Base-by-base conservation (phyloP, 2,113 vertebrate species). In the Azemiops feae region DNA sequence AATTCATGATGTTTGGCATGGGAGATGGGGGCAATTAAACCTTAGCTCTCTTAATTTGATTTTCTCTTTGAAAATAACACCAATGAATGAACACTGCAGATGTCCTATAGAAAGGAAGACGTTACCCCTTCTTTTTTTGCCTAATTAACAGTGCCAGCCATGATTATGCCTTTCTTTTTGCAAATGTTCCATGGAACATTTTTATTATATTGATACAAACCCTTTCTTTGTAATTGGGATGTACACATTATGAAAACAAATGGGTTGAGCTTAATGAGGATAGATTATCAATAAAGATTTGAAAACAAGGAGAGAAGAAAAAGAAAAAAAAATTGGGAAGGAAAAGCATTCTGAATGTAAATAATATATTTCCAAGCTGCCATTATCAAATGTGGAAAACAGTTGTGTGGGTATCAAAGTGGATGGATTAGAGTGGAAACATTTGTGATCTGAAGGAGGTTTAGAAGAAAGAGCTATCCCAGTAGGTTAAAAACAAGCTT, bases 181-280 rank as follows among this genome's bases (percentile, higher is more conserved):
- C n/a, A n/a, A n/a, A 96, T 93, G 92, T 96, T 96, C 97, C 92
- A 96, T 96, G 96, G 97, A 97, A 97, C 96, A 96, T 96, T 97
- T 97, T 97, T 97, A 97, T 97, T 96, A 96, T 96, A 97, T 97
- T 97, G 97, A 98, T 97, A 97, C 95, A 96, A 96, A 10, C 93
- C 93, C 97, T 97, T 97, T 97, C 97, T 97, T 97, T 97, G 96
- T 98, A 97, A 97, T 98, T 96, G 97, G 96, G 96, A 96, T 97
- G 97, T 94, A 92, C 93, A 92, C n/a, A 95, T 97, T 96, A 98
- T 97, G 97, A 98, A 98, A 97, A 98, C 96, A 97, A 97, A 97
- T 97, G 96, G 88, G 91, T 94, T 92, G 89, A 94, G 93, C 90
- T 94, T 98, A 97, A 98, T 98, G 97, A 98, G 96, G 97, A 98